Base-by-base conservation (phyloP, 2,888 invertebrate genomes). In the Germaria angustata region DNA sequence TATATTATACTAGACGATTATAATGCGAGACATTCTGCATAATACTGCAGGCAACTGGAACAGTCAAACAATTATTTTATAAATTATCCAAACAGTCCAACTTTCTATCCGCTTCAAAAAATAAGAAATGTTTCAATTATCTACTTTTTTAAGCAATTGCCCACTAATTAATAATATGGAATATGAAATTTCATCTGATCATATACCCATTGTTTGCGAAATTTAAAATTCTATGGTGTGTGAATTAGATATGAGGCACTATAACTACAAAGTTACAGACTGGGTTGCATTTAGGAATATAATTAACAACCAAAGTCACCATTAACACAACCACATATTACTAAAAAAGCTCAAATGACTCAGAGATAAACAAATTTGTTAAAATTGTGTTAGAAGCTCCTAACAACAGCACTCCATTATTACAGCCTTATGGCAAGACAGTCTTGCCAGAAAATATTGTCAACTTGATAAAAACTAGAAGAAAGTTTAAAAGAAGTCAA, bases 51-150 rank as follows among this genome's bases (percentile, higher is more conserved):
- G 6, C 32, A 34, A 17, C 49, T 41, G 15, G 24, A 72, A 72
- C 59, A 51, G n/a, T 15, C 44, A 11, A 32, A 15, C 28, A 65
- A 73, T 6, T 73, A 53, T 51, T 73, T 55, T 15, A 53, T 73
- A 44, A 13, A 63, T 34, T 55, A 73, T 20, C 59, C 61, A 2
- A 41, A 41, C 13, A 41, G 28, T 1, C 55, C 55, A 1, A 65
- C 55, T 5, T 63, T 51, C n/a, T 63, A 63, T 32, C 63, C 63
- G 6, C 17, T 6, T 36, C 63, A 73, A 55, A 49, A 32, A 61
- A 28, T 17, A 28, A 32, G 39, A 20, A 61, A 59, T 11, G 15
- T 61, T 9, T 72, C 72, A n/a, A 41, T 41, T 28, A 55, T 55
- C 13, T 36, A 72, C 17, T 39, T 72, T 61, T 24, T 13, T 63